A percentile compares a stretch with the other conserved stretches of the same genome.
Evolutionary conservation across 2,888 invertebrate species (phyloP).

Genomic region (Buathra laborator): DNA sequence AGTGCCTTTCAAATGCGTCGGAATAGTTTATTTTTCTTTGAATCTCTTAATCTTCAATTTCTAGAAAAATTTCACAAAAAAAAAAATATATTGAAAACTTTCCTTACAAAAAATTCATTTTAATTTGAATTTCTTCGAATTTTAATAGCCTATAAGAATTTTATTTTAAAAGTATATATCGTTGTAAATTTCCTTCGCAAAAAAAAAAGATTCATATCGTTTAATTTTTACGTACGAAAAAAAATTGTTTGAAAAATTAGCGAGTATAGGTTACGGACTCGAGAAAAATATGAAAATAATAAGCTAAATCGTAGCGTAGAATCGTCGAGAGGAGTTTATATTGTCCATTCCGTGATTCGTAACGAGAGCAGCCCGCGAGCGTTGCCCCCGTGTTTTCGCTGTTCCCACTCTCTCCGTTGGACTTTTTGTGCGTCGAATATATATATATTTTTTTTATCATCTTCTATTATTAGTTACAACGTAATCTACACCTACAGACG

Average conservation of each 20-base stretch:
- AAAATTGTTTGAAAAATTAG: not conserved
- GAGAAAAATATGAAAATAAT: not conserved
- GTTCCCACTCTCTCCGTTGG: conserved; percentile 70
- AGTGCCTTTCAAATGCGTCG: not conserved
- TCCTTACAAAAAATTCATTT: too few relatives aligned
- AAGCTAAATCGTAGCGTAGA: not conserved
- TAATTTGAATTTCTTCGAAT: too few relatives aligned
- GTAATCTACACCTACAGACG: conserved; percentile 80
- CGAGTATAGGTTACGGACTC: not conserved
- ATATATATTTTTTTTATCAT: conserved; percentile 78
- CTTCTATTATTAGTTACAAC: conserved; percentile 82
- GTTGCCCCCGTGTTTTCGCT: conserved; percentile 80
- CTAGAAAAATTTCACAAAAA: too few relatives aligned
- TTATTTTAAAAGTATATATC: too few relatives aligned
- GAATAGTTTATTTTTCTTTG: too few relatives aligned
- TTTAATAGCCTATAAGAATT: too few relatives aligned
- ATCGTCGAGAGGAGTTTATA: not conserved
- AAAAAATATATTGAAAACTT: not conserved
- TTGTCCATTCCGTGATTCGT: conserved; percentile 15
- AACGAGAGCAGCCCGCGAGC: conserved; percentile 70
- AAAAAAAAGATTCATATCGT: not conserved
- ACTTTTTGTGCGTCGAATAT: conserved; percentile 81
- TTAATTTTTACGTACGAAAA: too few relatives aligned
- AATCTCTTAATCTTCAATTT: too few relatives aligned
- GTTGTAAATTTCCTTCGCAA: too few relatives aligned